These are phyloP conservation scores for Drosophila mimetica DNA, from an alignment of 2,888 invertebrate genomes.

Conservation along the genomic window DNA sequence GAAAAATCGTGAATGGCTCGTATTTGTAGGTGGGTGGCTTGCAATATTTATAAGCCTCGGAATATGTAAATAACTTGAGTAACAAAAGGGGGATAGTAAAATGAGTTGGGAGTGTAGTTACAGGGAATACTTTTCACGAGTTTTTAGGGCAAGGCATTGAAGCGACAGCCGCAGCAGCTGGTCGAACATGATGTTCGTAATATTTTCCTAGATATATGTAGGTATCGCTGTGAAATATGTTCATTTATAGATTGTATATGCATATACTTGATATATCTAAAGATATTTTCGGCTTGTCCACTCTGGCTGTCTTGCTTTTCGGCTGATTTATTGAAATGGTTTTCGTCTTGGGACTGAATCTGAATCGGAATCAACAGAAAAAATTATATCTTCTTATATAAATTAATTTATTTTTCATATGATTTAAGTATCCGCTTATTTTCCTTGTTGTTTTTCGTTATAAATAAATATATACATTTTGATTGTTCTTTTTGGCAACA, in stretches of 20 bases:
- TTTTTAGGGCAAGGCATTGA: slow-evolving; percentile 1
- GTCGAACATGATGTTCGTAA: slow-evolving; percentile 19
- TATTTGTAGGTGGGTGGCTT: slow-evolving; percentile 32
- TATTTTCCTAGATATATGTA: slow-evolving; percentile 14
- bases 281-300: slow-evolving; percentile 39
- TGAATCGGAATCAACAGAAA: slow-evolving; percentile 11
- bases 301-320: slow-evolving; percentile 20
- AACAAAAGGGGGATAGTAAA: slow-evolving; percentile 2
- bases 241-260: slow-evolving; percentile 37
- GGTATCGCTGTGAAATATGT: slow-evolving; percentile 4
- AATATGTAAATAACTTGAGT: slow-evolving; percentile 20
- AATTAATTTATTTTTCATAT: slow-evolving; percentile 66
- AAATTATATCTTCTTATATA: slow-evolving; percentile 58
- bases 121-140: background rate
- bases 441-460: background rate
- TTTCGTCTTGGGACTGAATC: slow-evolving; percentile 28
- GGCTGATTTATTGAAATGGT: slow-evolving; percentile 51
- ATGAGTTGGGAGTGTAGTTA: background rate
- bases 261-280: slow-evolving; percentile 35
- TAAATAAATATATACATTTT: slow-evolving; percentile 18
- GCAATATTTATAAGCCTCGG: slow-evolving; percentile 18
- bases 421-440: slow-evolving; percentile 37
- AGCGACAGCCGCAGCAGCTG: slow-evolving; percentile 20
- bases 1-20: slow-evolving; percentile 25
- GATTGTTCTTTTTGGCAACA: slow-evolving; percentile 48